Percentiles rank a stretch among this genome's conserved stretches.
Conservation (phyloP, 2,113 vertebrate genomes). For the Procavia capensis region DNA sequence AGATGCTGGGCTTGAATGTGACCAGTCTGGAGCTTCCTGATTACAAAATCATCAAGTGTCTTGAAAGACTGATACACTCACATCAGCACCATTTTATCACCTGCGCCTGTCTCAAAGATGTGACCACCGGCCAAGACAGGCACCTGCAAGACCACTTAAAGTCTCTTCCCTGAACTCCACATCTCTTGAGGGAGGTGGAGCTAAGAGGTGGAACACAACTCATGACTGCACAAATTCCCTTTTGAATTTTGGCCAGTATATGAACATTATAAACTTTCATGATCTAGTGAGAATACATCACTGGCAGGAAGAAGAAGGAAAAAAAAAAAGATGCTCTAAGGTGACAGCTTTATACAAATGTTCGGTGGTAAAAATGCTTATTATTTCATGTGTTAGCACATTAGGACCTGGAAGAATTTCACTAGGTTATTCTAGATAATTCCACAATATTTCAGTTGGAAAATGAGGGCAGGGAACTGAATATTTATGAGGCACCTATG, state of each 20-base stretch:
- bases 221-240: not conserved
- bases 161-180: conserved; percentile 56
- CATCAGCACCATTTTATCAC: conserved; percentile 85
- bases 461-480: not conserved
- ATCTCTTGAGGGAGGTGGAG: not conserved
- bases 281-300: not conserved
- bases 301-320: not conserved
- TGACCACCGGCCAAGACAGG: conserved; percentile 19
- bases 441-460: not conserved
- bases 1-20: conserved; percentile 89
- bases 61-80: conserved; percentile 89
- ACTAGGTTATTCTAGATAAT: not conserved
- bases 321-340: not conserved
- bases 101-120: conserved; percentile 83
- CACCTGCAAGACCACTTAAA: not conserved
- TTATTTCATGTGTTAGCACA: not conserved
- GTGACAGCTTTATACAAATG: not conserved
- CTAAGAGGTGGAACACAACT: not conserved
- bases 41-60: conserved; percentile 91
- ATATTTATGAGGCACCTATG: not conserved
- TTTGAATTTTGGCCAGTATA: not conserved
- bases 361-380: not conserved
- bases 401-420: not conserved
- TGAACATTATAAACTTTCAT: not conserved
- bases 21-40: conserved; percentile 87